These are phyloP conservation scores for Melanerpes aurifrons DNA, from an alignment of 2,113 vertebrate genomes.

Conservation along the genomic window DNA sequence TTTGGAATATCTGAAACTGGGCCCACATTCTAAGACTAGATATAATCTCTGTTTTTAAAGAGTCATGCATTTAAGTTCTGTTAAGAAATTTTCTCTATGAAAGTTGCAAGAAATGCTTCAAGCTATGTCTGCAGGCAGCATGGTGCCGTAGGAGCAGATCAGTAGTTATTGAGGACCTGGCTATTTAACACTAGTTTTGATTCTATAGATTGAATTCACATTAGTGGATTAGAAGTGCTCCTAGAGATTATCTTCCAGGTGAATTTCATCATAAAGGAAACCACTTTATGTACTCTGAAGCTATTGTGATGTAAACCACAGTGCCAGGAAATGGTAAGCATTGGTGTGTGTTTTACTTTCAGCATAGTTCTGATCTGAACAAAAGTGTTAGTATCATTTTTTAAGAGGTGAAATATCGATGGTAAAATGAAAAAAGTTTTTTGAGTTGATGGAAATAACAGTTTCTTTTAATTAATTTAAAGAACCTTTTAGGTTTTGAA, in stretches of 20 bases:
- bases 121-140: accelerated
- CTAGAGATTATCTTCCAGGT: neutral
- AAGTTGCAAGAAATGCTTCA: neutral
- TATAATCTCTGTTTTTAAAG: neutral
- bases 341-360: neutral
- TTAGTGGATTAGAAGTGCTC: neutral
- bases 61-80: neutral
- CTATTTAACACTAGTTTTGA: neutral
- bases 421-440: neutral
- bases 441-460: neutral
- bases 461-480: neutral
- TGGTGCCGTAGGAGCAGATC: neutral
- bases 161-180: neutral
- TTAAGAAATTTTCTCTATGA: neutral
- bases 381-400: neutral
- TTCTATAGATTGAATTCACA: neutral
- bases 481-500: neutral
- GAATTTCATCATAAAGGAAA: neutral
- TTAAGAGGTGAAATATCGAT: neutral
- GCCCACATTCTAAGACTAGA: neutral
- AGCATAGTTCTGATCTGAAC: neutral
- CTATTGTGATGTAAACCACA: neutral
- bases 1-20: neutral
- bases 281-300: neutral
- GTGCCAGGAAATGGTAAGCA: neutral